Evolutionary conservation across 1,140 invertebrate genomes (phyloP), one percentile per base, ranked within the genome.

Genomic region (Zaprionus kolodkinae): DNA sequence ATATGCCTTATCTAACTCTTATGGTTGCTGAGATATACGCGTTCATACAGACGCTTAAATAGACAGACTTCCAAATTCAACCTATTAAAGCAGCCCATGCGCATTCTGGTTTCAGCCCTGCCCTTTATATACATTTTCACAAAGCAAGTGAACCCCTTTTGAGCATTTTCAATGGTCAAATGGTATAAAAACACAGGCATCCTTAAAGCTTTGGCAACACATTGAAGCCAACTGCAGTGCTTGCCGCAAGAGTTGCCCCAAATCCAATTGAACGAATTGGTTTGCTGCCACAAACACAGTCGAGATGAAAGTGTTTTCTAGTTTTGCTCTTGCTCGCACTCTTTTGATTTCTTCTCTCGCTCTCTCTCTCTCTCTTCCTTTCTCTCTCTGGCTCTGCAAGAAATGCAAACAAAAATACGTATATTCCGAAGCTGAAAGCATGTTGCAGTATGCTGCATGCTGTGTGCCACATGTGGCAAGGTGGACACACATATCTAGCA

Each of bases 201-300:
- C 27, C 21, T 48, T 48, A 40, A 72, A 66, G 36, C 43, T 11
- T 25, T 50, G 21, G 21, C 54, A 33, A 61, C 12, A 40, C 27
- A 5, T 52, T 21, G 21, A 15, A 62, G 25, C 10, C 40, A 45
- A 45, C 40, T 45, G 40, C 40, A 45, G n/a, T 45, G 40, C 40
- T 43, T 43, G 40, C 40, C 40, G n/a, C n/a, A 27, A n/a, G 21
- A 57, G 6, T 12, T 30, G 40, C 13, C 38, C 43, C 33, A 52
- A 78, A 73, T 74, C 54, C 75, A 81, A 81, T 81, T 86, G 66
- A 76, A 68, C 25, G 36, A 59, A 75, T 70, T 63, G 38, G 10
- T 62, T 69, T 73, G 40, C 40, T 45, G 40, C 45, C 45, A 25
- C 21, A 50, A n/a, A n/a, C 21, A 56, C 13, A 50, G 33, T 4